phyloP scores from a whole-genome alignment of 2,113 vertebrate species.

The Camarhynchus parvulus region DNA sequence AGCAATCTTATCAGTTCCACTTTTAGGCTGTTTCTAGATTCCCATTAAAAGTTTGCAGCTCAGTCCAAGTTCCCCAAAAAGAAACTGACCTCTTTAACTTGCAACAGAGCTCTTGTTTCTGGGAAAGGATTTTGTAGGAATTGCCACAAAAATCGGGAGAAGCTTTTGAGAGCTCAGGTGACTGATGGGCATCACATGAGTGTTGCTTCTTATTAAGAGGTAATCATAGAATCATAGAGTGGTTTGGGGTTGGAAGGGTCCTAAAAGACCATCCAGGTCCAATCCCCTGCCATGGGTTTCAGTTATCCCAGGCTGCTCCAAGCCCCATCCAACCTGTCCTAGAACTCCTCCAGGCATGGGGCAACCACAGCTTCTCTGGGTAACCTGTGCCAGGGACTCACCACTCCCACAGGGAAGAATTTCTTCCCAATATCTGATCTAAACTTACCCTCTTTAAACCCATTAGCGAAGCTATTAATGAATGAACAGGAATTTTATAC shows the following conservation, averaged over 20 bases:
- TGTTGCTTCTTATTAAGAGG: neutral
- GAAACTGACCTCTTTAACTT: neutral
- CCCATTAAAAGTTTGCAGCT: neutral
- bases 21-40: neutral
- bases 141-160: neutral
- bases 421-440: neutral
- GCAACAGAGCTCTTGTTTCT: neutral
- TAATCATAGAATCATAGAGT: neutral
- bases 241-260: neutral
- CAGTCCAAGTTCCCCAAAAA: neutral
- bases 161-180: neutral
- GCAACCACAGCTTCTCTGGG: neutral
- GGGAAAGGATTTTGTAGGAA: neutral
- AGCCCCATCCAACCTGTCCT: neutral
- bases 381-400: neutral
- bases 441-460: neutral
- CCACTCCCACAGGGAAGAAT: neutral
- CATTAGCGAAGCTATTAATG: neutral
- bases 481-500: neutral
- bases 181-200: neutral
- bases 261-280: neutral
- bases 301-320: accelerated
- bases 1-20: neutral
- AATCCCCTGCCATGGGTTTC: neutral
- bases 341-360: neutral